Evolutionary conservation across 2,888 invertebrate species (phyloP).

Genomic region (Scaptomyza parva): DNA sequence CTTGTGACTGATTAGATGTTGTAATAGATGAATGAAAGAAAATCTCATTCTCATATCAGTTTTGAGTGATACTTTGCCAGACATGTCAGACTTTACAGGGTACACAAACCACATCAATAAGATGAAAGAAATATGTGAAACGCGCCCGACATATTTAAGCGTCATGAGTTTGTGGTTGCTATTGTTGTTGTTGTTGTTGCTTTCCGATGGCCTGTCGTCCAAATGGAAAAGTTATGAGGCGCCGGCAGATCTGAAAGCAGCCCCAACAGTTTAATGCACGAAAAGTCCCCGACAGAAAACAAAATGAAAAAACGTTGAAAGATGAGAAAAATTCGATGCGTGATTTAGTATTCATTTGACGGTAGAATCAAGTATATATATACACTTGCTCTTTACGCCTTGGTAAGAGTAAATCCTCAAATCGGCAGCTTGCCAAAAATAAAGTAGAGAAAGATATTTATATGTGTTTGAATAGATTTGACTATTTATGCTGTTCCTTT

Average conservation of each 20-base stretch:
- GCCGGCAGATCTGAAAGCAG: slow-evolving; percentile 47
- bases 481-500: not conserved
- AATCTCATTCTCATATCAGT: not conserved
- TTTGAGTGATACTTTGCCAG: not conserved
- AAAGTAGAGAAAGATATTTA: not conserved
- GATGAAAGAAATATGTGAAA: not conserved
- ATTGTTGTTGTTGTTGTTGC: slow-evolving; percentile 23
- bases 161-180: slow-evolving; percentile 10
- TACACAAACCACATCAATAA: not conserved
- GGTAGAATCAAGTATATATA: not conserved
- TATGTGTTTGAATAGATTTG: not conserved
- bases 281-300: too few relatives aligned
- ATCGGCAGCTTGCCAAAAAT: slow-evolving; percentile 10
- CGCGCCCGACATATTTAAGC: slow-evolving; percentile 33
- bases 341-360: slow-evolving; percentile 29
- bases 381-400: too few relatives aligned
- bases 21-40: not conserved
- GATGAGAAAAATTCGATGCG: slow-evolving; percentile 17
- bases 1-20: not conserved
- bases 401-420: not conserved
- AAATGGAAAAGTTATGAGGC: slow-evolving; percentile 62
- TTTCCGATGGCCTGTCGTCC: slow-evolving; percentile 22
- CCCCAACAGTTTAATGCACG: slow-evolving; percentile 37
- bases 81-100: not conserved
- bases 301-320: not conserved